Percentiles rank a stretch among this genome's conserved stretches.
phyloP scores from a whole-genome alignment of 2,888 invertebrate species.

The Entomobrya proxima region DNA sequence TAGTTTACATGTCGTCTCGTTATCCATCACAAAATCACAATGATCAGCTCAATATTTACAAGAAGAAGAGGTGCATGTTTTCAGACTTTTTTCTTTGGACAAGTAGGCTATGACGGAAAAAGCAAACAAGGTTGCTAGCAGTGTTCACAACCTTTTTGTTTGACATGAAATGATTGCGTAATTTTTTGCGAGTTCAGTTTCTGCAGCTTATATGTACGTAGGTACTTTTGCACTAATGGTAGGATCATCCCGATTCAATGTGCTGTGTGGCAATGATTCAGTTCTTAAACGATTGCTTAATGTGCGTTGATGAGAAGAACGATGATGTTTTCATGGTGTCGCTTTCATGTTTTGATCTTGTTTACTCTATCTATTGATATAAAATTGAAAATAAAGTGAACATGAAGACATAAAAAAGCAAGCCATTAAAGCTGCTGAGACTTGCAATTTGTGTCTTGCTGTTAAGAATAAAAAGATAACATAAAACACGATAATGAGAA shows the following conservation, averaged over 20 bases:
- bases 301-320: not conserved
- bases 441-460: conserved; percentile 3
- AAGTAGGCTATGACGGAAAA: not conserved
- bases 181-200: not conserved
- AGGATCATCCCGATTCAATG: not conserved
- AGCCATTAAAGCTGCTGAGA: not conserved
- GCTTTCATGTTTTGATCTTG: not conserved
- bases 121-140: not conserved
- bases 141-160: not conserved
- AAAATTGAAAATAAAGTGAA: not conserved
- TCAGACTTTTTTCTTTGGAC: not conserved
- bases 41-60: no score
- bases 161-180: conserved; percentile 15
- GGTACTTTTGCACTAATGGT: no score
- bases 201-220: no score
- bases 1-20: no score
- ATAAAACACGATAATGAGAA: not conserved
- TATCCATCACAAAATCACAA: no score
- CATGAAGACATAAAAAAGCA: not conserved
- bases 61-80: no score
- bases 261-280: not conserved
- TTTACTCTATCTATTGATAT: conserved; percentile 1
- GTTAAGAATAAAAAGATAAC: not conserved
- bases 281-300: not conserved
- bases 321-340: not conserved